Evolutionary conservation across 2,113 vertebrate species (phyloP), one percentile per base, ranked within the genome.

Genomic region (Chauna torquata): DNA sequence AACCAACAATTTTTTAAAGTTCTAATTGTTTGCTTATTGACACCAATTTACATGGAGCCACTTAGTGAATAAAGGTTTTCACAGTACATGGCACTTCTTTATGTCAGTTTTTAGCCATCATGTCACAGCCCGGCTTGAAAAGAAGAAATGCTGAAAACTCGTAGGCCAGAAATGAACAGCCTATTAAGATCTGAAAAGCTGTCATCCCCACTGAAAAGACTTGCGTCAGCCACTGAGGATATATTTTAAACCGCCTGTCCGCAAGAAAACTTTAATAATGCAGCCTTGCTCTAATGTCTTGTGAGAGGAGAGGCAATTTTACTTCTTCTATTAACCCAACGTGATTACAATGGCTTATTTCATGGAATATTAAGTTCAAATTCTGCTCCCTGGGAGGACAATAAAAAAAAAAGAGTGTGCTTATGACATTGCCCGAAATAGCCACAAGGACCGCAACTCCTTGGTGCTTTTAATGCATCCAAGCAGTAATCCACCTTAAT

Each of bases 361-460:
- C 99, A 99, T 99, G 99, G 99, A 99, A 99, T 99, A 99, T 99
- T 99, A 99, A 99, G 98, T 99, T 99, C 98, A 99, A 99, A 99
- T 99, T 98, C 98, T 97, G 98, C 99, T 99, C 98, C 98, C 98
- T 99, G 97, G 98, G 98, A 99, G 98, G 98, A 99, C 98, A 98
- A 98, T 98, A 98, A 98, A 98, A 98, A 98, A 98, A 96, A 92
- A 94, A 96, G 87, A 88, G 92, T 94, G 95, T 87, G 97, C 97
- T 98, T 98, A 97, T 98, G 98, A 98, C 98, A 98, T 98, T 98
- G 96, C 97, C 98, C 84, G 86, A 98, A 98, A 98, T 98, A 98
- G 98, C 98, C 98, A 98, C 97, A 98, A 97, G 97, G 97, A 97
- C 97, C 97, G 8, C 94, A 97, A 98, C 96, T 95, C 96, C 97